Conservation (phyloP, 1,140 invertebrate genomes). For the Brachionus angularis region DNA sequence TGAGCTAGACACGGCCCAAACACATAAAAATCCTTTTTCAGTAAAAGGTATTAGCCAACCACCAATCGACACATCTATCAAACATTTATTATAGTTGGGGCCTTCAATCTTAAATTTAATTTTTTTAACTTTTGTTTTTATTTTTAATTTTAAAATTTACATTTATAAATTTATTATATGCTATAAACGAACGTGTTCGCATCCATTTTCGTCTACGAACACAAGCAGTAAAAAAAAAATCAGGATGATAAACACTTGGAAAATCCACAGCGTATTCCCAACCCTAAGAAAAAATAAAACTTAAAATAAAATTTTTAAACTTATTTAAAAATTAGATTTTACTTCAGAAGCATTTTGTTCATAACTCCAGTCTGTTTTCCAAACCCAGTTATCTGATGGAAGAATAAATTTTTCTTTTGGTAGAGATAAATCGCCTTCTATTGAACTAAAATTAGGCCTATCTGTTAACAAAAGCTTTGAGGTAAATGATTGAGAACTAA, state of each 20-base stretch:
- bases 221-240: background rate
- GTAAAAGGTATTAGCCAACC: conserved; percentile 16
- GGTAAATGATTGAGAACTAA: background rate
- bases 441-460: background rate
- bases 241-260: conserved; percentile 3
- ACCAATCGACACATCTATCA: conserved; percentile 14
- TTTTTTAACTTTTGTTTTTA: background rate
- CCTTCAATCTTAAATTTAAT: conserved; percentile 23
- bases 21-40: conserved; percentile 14
- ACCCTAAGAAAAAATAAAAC: conserved; percentile 2
- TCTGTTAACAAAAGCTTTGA: conserved; percentile 16
- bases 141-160: background rate
- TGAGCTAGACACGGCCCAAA: conserved; percentile 11
- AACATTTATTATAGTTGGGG: background rate
- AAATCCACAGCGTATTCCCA: conserved; percentile 37
- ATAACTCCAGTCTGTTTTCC: conserved; percentile 37
- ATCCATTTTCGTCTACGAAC: conserved; percentile 39
- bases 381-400: conserved; percentile 8
- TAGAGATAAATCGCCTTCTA: background rate
- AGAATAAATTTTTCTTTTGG: conserved; percentile 22
- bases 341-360: conserved; percentile 31
- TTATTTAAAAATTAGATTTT: background rate
- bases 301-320: background rate
- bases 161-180: conserved; percentile 32
- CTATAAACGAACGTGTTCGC: conserved; percentile 1